Base-by-base conservation (phyloP, 2,888 invertebrate species). In the Silvanus unidentatus region DNA sequence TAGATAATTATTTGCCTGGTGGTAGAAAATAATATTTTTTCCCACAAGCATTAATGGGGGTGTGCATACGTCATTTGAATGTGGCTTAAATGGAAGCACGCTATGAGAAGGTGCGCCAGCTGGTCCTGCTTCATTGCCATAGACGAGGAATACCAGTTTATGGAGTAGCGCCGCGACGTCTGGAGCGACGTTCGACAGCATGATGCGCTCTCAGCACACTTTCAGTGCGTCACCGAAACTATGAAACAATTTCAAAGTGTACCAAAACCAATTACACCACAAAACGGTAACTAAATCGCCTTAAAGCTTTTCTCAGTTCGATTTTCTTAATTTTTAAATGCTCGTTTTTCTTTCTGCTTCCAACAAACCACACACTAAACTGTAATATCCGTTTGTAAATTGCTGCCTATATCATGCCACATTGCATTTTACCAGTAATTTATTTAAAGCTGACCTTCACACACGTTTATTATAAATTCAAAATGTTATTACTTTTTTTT, bases 161-260 rank as follows among this genome's bases (percentile, higher is more conserved):
- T 14, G n/a, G 8, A 30, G 22, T 32, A 39, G 39, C 53, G 53
- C 42, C 53, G 53, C 45, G 53, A 48, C 50, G 53, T 47, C 40
- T 41, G 37, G 40, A 45, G 27, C 42, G 40, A 27, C 32, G 32
- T 16, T 34, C 36, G 39, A 39, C 44, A 39, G 35, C 42, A 49
- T 52, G 49, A 37, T 43, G 46, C 32, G 32, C 32, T 12, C n/a
- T 9, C 32, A 12, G n/a, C 32, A 32, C 32, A 32, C 12, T 13
- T 14, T 10, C 37, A 37, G 37, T n/a, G 13, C 37, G 15, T 10
- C 11, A 11, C n/a, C 14, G 15, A 10, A 6, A 44, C 14, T 29
- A 45, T 45, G 45, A 41, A 39, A 32, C 9, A 15, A 13, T 38
- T 42, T 42, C 12, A 38, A 8, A 40, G 30, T n/a, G 6, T 22